Base-by-base conservation (phyloP, 2,113 vertebrate species). In the Struthio camelus region DNA sequence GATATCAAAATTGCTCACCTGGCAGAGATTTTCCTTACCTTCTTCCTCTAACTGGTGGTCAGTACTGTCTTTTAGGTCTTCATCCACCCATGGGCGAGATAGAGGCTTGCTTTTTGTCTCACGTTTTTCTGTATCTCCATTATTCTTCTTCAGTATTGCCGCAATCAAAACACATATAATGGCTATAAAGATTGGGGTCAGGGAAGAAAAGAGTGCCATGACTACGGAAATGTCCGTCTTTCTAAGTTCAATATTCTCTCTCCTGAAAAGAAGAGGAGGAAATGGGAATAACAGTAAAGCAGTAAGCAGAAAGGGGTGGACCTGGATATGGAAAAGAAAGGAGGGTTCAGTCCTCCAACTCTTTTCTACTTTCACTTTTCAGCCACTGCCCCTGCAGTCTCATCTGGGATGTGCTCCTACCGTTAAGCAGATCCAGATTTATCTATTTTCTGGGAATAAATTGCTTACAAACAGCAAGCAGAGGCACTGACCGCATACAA, bases 31-130 rank as follows among this genome's bases (percentile, higher is more conserved):
- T 44, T 78, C 70, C 97, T 97, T 97, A 99, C 98, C 98, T 97
- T 98, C 97, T 71, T 98, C 98, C 51, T 38, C 97, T 11, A 84
- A 76, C 48, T 77, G 85, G 69, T 97, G 95, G 16, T 98, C 98
- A 22, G 98, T 98, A 36, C 97, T 94, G 34, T 99, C 99, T 95
- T 98, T 98, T 66, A 99, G 96, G 85, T 99, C 99, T 96, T 99
- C 98, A 87, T 99, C 98, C 36, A 98, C 98, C 99, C 99, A 99
- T 0, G 99, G 99, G 32, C 40, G 97, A 40, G 89, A 56, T 11
- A 94, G 46, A 1, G 25, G 16, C 27, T 85, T 87, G n/a, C 50
- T 87, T 94, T 80, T 86, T 34, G 58, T 18, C 75, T 95, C 82
- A 19, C 0, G 0, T 4, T 97, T 79, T 71, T 75, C 64, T 64